Percentiles rank a stretch among this genome's conserved stretches.
Conservation (phyloP, 2,113 vertebrate species). For the Zeus faber region DNA sequence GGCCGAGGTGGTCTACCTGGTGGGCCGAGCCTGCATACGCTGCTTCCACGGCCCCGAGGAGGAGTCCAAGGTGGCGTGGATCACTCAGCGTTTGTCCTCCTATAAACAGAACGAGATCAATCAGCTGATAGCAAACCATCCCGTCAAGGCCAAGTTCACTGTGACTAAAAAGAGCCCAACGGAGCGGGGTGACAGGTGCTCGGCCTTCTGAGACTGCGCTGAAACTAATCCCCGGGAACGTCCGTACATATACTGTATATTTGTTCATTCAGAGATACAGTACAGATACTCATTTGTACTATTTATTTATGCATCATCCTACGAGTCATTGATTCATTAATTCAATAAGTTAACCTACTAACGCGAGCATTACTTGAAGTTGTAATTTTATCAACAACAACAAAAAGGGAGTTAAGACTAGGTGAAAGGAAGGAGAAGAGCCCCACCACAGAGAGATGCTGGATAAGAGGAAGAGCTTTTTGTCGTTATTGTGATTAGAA, state of each 20-base stretch:
- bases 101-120: conserved; percentile 96
- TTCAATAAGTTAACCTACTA: conserved; percentile 19
- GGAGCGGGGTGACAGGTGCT: conserved; percentile 68
- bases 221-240: conserved; percentile 25
- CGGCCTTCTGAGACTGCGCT: conserved; percentile 62
- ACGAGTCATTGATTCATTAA: not conserved
- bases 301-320: conserved; percentile 23
- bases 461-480: conserved; percentile 24
- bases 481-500: not conserved
- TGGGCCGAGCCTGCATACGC: conserved; percentile 81
- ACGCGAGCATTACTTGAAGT: conserved; percentile 15
- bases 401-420: too few relatives aligned
- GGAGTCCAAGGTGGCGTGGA: conserved; percentile 78
- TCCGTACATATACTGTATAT: conserved; percentile 28
- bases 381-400: too few relatives aligned
- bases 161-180: conserved; percentile 63
- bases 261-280: conserved; percentile 8
- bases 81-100: conserved; percentile 84
- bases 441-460: conserved; percentile 24
- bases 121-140: conserved; percentile 75
- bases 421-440: conserved; percentile 9
- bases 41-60: conserved; percentile 71
- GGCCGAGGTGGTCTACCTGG: conserved; percentile 87
- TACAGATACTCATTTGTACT: conserved; percentile 1
- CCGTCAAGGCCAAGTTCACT: conserved; percentile 68